phyloP scores from a whole-genome alignment of 1,140 invertebrate species.

The Drosophila lini region DNA sequence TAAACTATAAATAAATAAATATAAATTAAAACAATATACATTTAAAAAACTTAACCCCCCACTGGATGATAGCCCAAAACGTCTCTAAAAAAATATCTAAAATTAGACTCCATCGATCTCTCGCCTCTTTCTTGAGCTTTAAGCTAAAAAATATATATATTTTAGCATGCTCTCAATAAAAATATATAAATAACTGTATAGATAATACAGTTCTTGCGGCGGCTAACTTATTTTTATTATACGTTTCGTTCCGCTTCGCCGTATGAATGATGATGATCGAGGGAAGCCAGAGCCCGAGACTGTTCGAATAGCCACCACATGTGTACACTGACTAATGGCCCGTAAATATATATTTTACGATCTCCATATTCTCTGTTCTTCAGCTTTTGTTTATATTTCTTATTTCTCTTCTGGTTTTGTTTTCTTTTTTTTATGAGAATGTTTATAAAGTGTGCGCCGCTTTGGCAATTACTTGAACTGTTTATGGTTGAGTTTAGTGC shows the following conservation, averaged over 20 bases:
- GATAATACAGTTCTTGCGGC: constrained; percentile 9
- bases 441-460: constrained; percentile 34
- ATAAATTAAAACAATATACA: too few species aligned
- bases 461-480: constrained; percentile 25
- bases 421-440: constrained; percentile 1
- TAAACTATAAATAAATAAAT: too few species aligned
- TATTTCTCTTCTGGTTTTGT: background rate
- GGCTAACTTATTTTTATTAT: constrained; percentile 37
- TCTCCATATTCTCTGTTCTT: background rate
- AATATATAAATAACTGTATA: constrained; percentile 46
- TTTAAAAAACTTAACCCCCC: too few species aligned
- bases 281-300: background rate
- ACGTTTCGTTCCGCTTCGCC: background rate
- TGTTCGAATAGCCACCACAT: constrained; percentile 19
- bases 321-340: constrained; percentile 16
- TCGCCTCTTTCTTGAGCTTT: background rate
- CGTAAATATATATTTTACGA: constrained; percentile 39
- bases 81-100: too few species aligned
- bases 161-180: constrained; percentile 45
- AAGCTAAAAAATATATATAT: constrained; percentile 36
- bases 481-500: constrained; percentile 31
- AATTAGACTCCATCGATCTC: too few species aligned
- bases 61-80: too few species aligned
- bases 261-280: constrained; percentile 8
- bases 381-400: constrained; percentile 38